Percentiles rank a stretch among this genome's conserved stretches.
Conservation (phyloP, 2,113 vertebrate genomes). For the Periophthalmus modestus region DNA sequence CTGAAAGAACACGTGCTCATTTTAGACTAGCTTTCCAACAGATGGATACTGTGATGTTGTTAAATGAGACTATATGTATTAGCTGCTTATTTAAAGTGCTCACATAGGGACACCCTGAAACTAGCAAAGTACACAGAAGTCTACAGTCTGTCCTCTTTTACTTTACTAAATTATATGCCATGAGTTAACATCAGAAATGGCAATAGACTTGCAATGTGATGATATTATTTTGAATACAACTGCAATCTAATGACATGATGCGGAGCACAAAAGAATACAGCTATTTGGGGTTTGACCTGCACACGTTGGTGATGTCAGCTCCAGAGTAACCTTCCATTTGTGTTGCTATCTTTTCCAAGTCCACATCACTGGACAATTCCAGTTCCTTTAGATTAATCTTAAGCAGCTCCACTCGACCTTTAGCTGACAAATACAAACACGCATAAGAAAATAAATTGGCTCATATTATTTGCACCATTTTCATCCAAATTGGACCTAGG, state of each 20-base stretch:
- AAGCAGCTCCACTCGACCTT: conserved; percentile 91
- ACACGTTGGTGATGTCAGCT: conserved; percentile 97
- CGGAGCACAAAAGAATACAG: neutral
- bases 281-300: conserved; percentile 81
- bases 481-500: no score
- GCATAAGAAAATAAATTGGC: neutral
- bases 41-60: no score
- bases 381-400: conserved; percentile 92
- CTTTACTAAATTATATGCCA: no score
- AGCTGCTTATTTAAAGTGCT: no score
- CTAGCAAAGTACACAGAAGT: no score
- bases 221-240: neutral
- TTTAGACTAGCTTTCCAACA: neutral
- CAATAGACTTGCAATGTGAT: neutral
- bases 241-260: neutral
- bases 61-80: neutral
- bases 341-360: conserved; percentile 90
- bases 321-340: conserved; percentile 98
- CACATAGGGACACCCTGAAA: no score
- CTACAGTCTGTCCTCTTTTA: no score
- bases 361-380: conserved; percentile 90
- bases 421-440: conserved; percentile 72
- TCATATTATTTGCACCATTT: no score
- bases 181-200: neutral
- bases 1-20: conserved; percentile 60